These are phyloP conservation scores for Gobius niger DNA, from an alignment of 2,113 vertebrate genomes.

Conservation along the genomic window DNA sequence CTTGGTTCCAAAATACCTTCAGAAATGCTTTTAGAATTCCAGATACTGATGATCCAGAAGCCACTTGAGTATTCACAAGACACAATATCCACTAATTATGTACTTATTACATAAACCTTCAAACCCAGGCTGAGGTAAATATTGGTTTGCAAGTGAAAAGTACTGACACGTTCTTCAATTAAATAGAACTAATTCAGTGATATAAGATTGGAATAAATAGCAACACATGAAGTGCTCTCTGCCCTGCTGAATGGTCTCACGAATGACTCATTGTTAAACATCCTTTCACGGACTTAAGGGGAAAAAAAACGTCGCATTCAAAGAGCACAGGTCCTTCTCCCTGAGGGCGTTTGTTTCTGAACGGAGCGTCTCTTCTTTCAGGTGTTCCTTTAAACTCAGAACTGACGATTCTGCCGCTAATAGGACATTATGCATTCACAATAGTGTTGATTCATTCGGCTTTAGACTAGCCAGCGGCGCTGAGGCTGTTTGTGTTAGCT, in stretches of 20 bases:
- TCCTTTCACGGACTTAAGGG: not conserved
- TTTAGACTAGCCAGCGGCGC: constrained; percentile 28
- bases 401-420: constrained; percentile 34
- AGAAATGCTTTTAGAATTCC: too few species aligned
- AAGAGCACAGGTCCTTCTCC: not conserved
- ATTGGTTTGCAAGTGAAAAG: too few species aligned
- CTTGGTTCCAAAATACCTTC: not conserved
- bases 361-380: not conserved
- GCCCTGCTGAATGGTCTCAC: not conserved
- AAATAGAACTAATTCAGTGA: constrained; percentile 43
- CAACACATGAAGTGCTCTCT: constrained; percentile 25
- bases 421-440: constrained; percentile 49
- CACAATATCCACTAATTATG: too few species aligned
- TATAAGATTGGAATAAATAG: constrained; percentile 41
- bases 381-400: constrained; percentile 5
- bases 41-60: too few species aligned
- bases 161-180: constrained; percentile 20
- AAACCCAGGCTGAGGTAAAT: too few species aligned
- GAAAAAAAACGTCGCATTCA: not conserved
- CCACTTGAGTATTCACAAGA: too few species aligned
- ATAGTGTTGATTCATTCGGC: constrained; percentile 41
- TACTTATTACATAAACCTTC: too few species aligned
- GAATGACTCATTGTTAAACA: not conserved
- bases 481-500: constrained; percentile 21
- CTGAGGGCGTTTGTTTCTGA: not conserved